These are phyloP conservation scores for Bovichtus variegatus DNA, from an alignment of 2,797 vertebrate species.

Conservation along the genomic window DNA sequence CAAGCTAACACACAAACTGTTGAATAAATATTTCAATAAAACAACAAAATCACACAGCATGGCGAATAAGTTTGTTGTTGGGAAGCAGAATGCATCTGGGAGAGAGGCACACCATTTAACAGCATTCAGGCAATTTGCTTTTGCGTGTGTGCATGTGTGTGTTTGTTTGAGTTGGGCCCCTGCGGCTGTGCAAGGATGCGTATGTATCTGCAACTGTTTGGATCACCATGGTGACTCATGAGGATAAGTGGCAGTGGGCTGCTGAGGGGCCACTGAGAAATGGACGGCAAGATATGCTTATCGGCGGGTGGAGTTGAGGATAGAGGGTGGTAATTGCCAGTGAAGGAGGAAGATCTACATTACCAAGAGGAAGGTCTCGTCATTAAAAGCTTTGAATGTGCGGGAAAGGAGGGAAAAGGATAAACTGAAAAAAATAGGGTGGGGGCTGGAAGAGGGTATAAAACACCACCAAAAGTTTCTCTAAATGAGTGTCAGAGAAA, in stretches of 20 bases:
- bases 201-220: not conserved
- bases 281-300: conserved; percentile 35
- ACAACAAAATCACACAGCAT: conserved; percentile 18
- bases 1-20: conserved; percentile 3
- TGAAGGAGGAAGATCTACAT: conserved; percentile 69
- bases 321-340: conserved; percentile 62
- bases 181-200: not conserved
- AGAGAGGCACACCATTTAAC: conserved; percentile 35
- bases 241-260: conserved; percentile 46
- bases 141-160: not conserved
- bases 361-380: conserved; percentile 67
- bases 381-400: conserved; percentile 52
- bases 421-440: not conserved
- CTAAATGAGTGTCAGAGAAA: conserved; percentile 53
- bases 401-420: conserved; percentile 12
- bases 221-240: conserved; percentile 46
- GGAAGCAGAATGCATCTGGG: not conserved
- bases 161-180: not conserved
- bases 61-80: conserved; percentile 18
- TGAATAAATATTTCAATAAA: conserved; percentile 26
- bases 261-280: conserved; percentile 46
- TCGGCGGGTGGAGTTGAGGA: conserved; percentile 45
- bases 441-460: conserved; percentile 7
- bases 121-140: conserved; percentile 39
- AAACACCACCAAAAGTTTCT: conserved; percentile 60